Evolutionary conservation across 1,140 invertebrate genomes (phyloP).

Genomic region (Rhizoglyphus robini): DNA sequence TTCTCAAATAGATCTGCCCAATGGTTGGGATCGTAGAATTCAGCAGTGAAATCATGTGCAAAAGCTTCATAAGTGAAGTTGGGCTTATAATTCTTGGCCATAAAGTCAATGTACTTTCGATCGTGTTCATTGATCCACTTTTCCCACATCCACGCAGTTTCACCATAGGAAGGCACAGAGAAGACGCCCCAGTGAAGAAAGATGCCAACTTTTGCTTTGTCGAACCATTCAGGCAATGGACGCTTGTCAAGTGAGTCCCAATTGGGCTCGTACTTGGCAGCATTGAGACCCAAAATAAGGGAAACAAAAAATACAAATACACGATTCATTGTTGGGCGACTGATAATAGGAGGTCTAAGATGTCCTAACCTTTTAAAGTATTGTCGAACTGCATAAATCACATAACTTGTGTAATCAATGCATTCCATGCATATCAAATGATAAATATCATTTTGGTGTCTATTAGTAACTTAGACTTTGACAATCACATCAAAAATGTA

Average conservation of each 20-base stretch:
- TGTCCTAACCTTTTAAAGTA: no score
- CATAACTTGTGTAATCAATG: no score
- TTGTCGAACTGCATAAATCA: no score
- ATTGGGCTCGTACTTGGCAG: slow-evolving; percentile 35
- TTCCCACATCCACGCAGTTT: slow-evolving; percentile 80
- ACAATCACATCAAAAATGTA: no score
- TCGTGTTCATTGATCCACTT: slow-evolving; percentile 31
- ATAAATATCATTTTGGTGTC: no score
- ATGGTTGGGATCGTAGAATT: slow-evolving; percentile 34
- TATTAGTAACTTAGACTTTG: no score
- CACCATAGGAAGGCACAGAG: slow-evolving; percentile 65
- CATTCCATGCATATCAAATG: no score
- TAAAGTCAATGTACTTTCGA: slow-evolving; percentile 29
- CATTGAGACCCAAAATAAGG: no score
- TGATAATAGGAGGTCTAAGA: no score
- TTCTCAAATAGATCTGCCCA: slow-evolving; percentile 34
- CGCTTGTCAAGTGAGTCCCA: slow-evolving; percentile 73
- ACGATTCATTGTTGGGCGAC: no score
- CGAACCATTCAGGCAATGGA: slow-evolving; percentile 72
- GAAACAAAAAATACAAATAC: no score
- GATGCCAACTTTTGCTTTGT: slow-evolving; percentile 75
- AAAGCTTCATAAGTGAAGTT: slow-evolving; percentile 39
- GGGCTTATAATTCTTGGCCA: slow-evolving; percentile 35
- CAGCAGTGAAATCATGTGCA: slow-evolving; percentile 33
- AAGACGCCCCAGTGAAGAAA: slow-evolving; percentile 89